Evolutionary conservation across 2,888 invertebrate species (phyloP).

Genomic region (Oscheius sp.): DNA sequence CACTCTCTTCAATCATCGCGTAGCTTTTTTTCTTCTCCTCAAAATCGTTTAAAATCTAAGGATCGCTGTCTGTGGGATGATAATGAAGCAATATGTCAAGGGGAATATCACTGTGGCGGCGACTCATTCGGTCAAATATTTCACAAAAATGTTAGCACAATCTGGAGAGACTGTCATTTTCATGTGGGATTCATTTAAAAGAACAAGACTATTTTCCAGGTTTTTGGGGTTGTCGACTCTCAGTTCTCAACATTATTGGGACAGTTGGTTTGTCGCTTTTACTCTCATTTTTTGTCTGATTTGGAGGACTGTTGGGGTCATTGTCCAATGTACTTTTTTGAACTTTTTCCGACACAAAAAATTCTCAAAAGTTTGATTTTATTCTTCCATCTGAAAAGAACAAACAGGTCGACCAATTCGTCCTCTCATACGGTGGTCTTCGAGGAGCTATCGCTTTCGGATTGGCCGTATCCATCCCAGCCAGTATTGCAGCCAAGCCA

Average conservation of each 20-base stretch:
- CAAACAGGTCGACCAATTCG: slow-evolving; percentile 79
- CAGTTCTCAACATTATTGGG: slow-evolving; percentile 87
- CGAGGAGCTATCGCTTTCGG: slow-evolving; percentile 97
- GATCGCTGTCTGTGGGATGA: slow-evolving; percentile 96
- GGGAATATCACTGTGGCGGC: slow-evolving; percentile 96
- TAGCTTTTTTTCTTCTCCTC: slow-evolving; percentile 77
- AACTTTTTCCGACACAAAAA: slow-evolving; percentile 81
- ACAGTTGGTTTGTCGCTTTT: slow-evolving; percentile 88
- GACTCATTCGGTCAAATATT: slow-evolving; percentile 95
- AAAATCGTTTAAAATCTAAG: slow-evolving; percentile 73
- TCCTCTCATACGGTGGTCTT: slow-evolving; percentile 95
- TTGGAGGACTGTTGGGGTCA: slow-evolving; percentile 89
- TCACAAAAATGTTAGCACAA: slow-evolving; percentile 97
- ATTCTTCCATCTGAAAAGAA: neutral
- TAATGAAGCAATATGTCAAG: slow-evolving; percentile 98
- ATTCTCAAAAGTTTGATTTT: slow-evolving; percentile 45
- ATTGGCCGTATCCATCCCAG: slow-evolving; percentile 83
- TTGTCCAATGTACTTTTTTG: slow-evolving; percentile 86
- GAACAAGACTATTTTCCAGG: no score
- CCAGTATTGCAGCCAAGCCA: slow-evolving; percentile 81
- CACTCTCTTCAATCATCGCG: slow-evolving; percentile 97
- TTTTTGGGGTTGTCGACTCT: slow-evolving; percentile 96
- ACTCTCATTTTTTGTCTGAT: slow-evolving; percentile 90
- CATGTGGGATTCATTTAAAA: slow-evolving; percentile 40
- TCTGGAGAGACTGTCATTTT: slow-evolving; percentile 88